Percentiles rank a stretch among this genome's conserved stretches.
Conservation (phyloP, 2,113 vertebrate species). For the Ceyx margarethae region DNA sequence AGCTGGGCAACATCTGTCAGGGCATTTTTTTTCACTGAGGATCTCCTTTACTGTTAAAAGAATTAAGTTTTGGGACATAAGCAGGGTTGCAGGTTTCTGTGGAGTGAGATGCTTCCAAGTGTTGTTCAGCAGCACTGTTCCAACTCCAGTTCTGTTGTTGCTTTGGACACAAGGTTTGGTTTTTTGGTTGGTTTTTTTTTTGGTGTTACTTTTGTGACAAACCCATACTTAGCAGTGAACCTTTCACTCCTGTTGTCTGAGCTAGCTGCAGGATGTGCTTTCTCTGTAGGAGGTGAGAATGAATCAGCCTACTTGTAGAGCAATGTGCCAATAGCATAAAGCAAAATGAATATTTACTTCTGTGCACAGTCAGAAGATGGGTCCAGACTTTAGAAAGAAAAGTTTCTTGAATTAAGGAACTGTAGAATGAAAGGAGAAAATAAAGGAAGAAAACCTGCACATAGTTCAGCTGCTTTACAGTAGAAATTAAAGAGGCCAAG, state of each 20-base stretch:
- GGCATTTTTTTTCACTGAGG: background rate
- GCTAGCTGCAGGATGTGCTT: background rate
- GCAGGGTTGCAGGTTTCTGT: background rate
- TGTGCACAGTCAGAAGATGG: background rate
- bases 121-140: background rate
- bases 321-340: background rate
- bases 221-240: background rate
- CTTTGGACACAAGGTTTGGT: background rate
- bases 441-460: background rate
- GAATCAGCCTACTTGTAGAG: background rate
- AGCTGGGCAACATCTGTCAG: background rate
- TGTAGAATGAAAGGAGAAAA: background rate
- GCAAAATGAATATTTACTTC: background rate
- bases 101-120: background rate
- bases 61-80: background rate
- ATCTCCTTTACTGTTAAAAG: background rate
- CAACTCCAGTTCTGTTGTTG: background rate
- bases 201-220: background rate
- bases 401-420: background rate
- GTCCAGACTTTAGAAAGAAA: background rate
- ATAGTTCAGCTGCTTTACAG: background rate
- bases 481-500: background rate
- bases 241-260: constrained; percentile 6
- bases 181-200: background rate
- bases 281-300: constrained; percentile 18